phyloP scores from a whole-genome alignment of 2,113 vertebrate genomes.

The Aramus guarauna region DNA sequence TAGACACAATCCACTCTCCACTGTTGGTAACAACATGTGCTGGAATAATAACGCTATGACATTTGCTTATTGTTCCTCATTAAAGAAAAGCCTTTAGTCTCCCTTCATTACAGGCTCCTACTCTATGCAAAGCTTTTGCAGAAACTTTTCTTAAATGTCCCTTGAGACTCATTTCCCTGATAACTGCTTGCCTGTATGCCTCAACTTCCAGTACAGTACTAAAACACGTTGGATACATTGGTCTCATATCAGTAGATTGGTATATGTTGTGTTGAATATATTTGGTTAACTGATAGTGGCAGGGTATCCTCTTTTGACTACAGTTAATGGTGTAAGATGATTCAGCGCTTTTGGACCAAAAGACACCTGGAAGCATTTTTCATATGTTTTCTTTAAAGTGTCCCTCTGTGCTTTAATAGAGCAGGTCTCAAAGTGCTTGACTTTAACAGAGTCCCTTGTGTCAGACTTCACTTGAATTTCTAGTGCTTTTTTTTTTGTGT shows the following conservation, averaged over 20 bases:
- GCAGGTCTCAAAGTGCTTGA: neutral
- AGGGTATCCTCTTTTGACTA: neutral
- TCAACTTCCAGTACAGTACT: neutral
- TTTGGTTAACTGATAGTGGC: neutral
- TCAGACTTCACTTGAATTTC: neutral
- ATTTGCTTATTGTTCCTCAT: neutral
- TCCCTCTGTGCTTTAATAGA: neutral
- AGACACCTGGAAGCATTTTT: neutral
- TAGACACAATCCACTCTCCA: neutral
- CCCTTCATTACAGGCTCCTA: neutral
- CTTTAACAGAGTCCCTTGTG: neutral
- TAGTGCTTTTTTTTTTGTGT: neutral
- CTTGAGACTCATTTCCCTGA: neutral
- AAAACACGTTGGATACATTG: rapidly evolving
- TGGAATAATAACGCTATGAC: neutral
- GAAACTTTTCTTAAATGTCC: neutral
- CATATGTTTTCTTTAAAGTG: neutral
- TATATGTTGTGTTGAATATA: rapidly evolving
- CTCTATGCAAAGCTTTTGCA: neutral
- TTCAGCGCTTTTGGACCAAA: neutral
- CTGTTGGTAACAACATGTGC: neutral
- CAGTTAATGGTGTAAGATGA: neutral
- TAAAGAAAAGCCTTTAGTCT: neutral
- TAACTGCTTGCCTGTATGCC: neutral
- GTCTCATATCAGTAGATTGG: rapidly evolving